A percentile compares a stretch with the other conserved stretches of the same genome.
Evolutionary conservation across 2,797 vertebrate genomes (phyloP).

Genomic region (Ateles fusciceps): DNA sequence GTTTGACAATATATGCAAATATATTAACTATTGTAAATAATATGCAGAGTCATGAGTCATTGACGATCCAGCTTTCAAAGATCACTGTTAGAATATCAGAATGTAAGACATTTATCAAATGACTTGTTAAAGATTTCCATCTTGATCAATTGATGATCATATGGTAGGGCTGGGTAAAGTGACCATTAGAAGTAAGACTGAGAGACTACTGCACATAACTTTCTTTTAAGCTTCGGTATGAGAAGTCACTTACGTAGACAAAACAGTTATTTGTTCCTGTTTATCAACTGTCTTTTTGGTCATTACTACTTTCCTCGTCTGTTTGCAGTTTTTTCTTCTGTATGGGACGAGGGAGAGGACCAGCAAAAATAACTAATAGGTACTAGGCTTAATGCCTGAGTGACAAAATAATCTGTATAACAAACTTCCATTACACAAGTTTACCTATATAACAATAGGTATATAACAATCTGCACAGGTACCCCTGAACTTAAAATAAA

Average conservation of each 20-base stretch:
- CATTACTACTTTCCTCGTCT: not conserved
- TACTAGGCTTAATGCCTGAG: no score
- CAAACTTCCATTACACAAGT: no score
- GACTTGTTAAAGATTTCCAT: not conserved
- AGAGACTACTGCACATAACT: not conserved
- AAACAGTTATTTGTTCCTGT: not conserved
- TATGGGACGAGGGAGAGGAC: no score
- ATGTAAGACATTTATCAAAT: not conserved
- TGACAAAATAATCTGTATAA: no score
- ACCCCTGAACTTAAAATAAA: no score
- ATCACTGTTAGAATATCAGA: not conserved
- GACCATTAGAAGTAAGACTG: not conserved
- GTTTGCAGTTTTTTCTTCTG: not conserved
- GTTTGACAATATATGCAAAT: not conserved
- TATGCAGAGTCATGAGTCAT: not conserved
- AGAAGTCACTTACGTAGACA: not conserved
- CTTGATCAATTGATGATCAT: not conserved
- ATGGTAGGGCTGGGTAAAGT: not conserved
- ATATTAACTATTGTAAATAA: not conserved
- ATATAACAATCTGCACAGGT: no score
- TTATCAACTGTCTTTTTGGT: not conserved
- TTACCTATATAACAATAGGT: no score
- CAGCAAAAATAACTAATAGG: no score
- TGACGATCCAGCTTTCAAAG: not conserved
- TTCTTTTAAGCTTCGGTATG: not conserved